Conservation (phyloP, 2,113 vertebrate species). For the Condylura cristata region DNA sequence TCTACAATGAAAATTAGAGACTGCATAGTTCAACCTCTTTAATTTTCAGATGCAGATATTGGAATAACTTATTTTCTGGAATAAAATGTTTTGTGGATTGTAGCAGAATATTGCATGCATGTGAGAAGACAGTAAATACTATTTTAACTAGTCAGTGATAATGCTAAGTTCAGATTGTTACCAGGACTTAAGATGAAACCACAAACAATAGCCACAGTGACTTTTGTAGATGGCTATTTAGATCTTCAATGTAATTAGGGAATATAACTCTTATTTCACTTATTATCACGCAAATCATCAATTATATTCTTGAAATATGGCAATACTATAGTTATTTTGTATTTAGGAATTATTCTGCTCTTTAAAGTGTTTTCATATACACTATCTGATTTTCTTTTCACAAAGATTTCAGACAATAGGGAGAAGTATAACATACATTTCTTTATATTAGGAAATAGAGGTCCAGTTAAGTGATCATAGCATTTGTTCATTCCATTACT, state of each 20-base stretch:
- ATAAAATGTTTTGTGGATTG: not conserved
- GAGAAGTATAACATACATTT: not conserved
- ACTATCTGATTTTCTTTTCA: not conserved
- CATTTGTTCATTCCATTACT: not conserved
- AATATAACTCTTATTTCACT: not conserved
- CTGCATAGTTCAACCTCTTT: not conserved
- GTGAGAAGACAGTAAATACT: not conserved
- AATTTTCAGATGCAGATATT: not conserved
- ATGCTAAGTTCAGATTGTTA: not conserved
- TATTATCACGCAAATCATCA: not conserved
- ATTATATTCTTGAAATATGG: not conserved
- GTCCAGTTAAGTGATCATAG: not conserved
- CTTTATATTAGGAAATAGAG: slow-evolving; percentile 12
- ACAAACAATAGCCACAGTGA: not conserved
- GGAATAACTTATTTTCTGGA: not conserved
- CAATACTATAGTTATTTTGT: not conserved
- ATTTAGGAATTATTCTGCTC: not conserved
- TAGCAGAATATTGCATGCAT: not conserved
- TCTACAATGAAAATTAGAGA: not conserved
- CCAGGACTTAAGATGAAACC: not conserved
- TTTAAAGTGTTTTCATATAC: not conserved
- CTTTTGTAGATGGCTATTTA: not conserved
- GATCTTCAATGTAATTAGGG: not conserved
- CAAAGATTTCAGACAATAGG: not conserved
- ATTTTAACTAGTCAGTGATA: not conserved